Base-by-base conservation (phyloP, 2,888 invertebrate genomes). In the Eumacrocentrus americanus region DNA sequence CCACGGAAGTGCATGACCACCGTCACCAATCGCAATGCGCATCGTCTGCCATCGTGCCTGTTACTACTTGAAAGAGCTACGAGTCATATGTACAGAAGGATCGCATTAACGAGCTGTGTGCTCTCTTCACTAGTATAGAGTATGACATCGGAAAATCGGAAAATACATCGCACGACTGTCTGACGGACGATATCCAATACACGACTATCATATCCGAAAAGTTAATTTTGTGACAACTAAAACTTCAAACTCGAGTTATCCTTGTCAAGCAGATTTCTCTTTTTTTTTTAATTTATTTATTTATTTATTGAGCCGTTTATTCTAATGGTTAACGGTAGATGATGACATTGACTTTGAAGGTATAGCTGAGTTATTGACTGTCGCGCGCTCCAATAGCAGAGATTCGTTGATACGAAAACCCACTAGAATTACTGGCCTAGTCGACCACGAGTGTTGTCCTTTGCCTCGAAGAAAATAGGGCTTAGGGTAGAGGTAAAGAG, bases 211-310 rank as follows among this genome's bases (percentile, higher is more conserved):
- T 11, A 42, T 42, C 20, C 42, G 3, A 20, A 42, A 42, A 18
- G 42, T 42, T 18, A 42, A 42, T 42, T 42, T 42, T 42, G 20
- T 18, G n/a, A n/a, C n/a, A n/a, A n/a, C n/a, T n/a, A n/a, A 42
- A 42, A 42, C 18, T 42, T 42, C 42, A 18, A 42, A n/a, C n/a
- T n/a, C 42, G 42, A 42, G 42, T 42, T 20, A 42, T 42, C 20
- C 42, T 18, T 42, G 42, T 42, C 42, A 20, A 42, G 16, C 20
- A 11, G 9, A 11, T 20, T 2, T 16, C 16, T 40, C 6, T 14
- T 40, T 40, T 42, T 20, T 42, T 40, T 42, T 20, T 2, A 18
- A 7, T 42, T 4, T n/a, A 42, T 42, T 42, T 42, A 42, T 42
- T 42, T 42, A 42, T 18, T 18, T n/a, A 42, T 7, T 42, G 18